Percentiles rank a stretch among this genome's conserved stretches.
Evolutionary conservation across 2,888 invertebrate genomes (phyloP).

Genomic region (Eucera pruinosa): DNA sequence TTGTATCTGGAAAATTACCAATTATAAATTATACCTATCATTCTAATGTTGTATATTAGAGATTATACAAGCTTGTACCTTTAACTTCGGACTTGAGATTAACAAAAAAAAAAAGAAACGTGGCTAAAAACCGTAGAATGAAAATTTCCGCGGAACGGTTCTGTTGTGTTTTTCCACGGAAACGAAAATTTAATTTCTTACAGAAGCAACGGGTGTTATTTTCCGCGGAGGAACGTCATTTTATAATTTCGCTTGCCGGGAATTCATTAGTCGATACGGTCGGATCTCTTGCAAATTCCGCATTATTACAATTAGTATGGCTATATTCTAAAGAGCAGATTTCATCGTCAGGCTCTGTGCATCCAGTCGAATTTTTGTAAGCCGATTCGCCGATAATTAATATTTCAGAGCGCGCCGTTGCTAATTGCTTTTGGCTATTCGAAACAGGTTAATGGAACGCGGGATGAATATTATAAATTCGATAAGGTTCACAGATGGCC

Average conservation of each 20-base stretch:
- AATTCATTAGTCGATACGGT: constrained; percentile 2
- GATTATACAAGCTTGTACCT: no score
- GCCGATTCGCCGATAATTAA: constrained; percentile 50
- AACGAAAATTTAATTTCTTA: background rate
- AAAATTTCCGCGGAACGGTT: no score
- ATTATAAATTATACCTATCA: no score
- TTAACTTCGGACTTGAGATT: no score
- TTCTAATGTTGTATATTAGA: no score
- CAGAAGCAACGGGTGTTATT: background rate
- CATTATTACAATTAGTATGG: constrained; percentile 7
- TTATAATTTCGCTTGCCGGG: background rate
- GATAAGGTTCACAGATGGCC: constrained; percentile 10
- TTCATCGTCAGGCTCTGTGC: background rate
- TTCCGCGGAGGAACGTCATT: background rate
- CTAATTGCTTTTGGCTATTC: constrained; percentile 41
- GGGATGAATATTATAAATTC: constrained; percentile 23
- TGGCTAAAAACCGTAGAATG: no score
- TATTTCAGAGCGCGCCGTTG: constrained; percentile 19
- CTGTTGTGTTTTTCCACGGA: no score
- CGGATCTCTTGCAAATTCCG: background rate
- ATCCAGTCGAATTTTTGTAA: constrained; percentile 43
- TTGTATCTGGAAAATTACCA: no score
- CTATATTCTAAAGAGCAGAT: constrained; percentile 3
- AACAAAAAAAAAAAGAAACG: no score
- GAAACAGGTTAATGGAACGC: constrained; percentile 11